Base-by-base conservation (phyloP, 2,113 vertebrate genomes). In the Etheostoma cragini region DNA sequence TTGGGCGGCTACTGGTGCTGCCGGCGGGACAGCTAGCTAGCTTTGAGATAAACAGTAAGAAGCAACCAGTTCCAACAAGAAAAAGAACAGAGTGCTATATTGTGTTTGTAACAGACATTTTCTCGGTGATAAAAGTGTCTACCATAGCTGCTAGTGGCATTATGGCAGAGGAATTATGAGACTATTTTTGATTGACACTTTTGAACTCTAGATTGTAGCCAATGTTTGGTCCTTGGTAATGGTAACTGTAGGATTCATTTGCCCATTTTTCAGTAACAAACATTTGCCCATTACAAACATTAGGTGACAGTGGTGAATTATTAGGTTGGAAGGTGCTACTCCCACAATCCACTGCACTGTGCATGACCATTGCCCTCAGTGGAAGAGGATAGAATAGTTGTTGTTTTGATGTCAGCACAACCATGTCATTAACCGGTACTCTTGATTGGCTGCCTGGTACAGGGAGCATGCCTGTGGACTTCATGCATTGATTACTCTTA, bases 21-120 rank as follows among this genome's bases (percentile, higher is more conserved):
- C 82, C 42, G 67, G n/a, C 62, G 77, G 65, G 38, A 33, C 22
- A 73, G 54, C 38, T 24, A 56, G 64, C 45, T 46, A 45, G 76
- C 83, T 47, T 65, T 62, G 86, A 82, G 67, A 53, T 75, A 86
- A 83, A 90, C 78, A 26, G 61, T 67, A 67, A 71, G 64, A 76
- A 54, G 47, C n/a, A 53, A 30, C 21, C 24, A 10, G 21, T 45
- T 73, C 42, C 67, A 65, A 49, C 3, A 62, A 72, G 42, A 80
- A 63, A 68, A 30, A 21, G 47, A 79, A 53, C 8, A 14, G 54
- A 68, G 13, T 21, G 35, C 70, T 46, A 19, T 38, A 52, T 2
- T 54, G 8, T 61, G 6, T 67, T 49, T 69, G 13, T 62, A 1
- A 33, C 49, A 10, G 66, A 52, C 11, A 42, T 45, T 38, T 13